These are phyloP conservation scores for Phallusia fumigata DNA, from an alignment of 23 tunicate genomes.

Conservation along the genomic window DNA sequence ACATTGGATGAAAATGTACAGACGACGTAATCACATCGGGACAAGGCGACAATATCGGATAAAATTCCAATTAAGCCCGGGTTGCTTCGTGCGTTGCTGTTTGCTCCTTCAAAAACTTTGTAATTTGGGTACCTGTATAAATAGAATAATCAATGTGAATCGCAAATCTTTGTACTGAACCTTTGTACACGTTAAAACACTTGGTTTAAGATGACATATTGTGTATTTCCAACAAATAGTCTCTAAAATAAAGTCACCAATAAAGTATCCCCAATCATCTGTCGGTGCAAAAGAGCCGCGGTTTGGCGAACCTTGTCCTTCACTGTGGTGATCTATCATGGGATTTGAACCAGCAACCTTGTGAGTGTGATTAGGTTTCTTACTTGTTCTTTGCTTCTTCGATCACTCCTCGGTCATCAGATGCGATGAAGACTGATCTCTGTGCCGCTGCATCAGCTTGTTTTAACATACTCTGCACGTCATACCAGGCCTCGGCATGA, in stretches of 20 bases:
- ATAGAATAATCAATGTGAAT: neutral
- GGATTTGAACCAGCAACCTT: too few species aligned
- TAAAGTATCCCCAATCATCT: too few species aligned
- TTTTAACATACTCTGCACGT: conserved; percentile 22
- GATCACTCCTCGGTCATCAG: neutral
- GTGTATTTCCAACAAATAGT: too few species aligned
- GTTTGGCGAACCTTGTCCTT: too few species aligned
- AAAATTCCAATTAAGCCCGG: conserved; percentile 36
- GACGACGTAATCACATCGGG: conserved; percentile 54
- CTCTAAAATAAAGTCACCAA: too few species aligned
- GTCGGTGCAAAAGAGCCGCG: too few species aligned
- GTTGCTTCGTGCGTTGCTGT: neutral
- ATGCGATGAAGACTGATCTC: neutral
- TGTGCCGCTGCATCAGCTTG: neutral
- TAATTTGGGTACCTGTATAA: conserved; percentile 44
- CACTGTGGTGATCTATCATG: too few species aligned
- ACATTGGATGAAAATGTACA: conserved; percentile 65
- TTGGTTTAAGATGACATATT: neutral
- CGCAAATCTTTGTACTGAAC: neutral
- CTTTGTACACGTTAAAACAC: neutral
- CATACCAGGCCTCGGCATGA: conserved; percentile 42
- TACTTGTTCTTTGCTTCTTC: neutral
- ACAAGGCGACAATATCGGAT: conserved; percentile 25
- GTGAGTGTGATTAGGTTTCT: neutral
- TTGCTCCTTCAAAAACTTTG: conserved; percentile 32